Base-by-base conservation (phyloP, 1,140 invertebrate species). In the Lepidotrigona ventralis region DNA sequence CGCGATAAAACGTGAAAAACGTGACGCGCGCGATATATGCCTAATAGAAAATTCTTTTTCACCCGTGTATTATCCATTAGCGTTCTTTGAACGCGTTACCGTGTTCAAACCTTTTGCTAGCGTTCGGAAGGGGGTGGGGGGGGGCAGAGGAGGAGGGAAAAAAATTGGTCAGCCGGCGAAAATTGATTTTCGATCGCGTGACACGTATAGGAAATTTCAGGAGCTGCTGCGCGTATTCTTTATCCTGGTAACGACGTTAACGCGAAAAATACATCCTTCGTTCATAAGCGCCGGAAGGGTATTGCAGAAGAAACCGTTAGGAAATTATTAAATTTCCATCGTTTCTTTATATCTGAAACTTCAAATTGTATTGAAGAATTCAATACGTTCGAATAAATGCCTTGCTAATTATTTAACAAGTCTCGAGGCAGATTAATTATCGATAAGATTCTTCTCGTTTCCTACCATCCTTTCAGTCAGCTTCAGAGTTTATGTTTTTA, bases 31-130 rank as follows among this genome's bases (percentile, higher is more conserved):
- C 46, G 21, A 60, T 51, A 56, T 11, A 46, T 2, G 68, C 54
- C 39, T 81, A 72, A 81, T 74, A 74, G 71, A 81, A 74, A 33
- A 74, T 64, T 74, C 60, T 74, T 74, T 74, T 81, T 74, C 46
- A 26, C 56, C 4, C 39, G 60, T 21, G n/a, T 51, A 83, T 77
- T 60, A 78, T 39, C 74, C 73, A 60, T 77, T 77, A 77, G 19
- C 39, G 74, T 78, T 60, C 81, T 63, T 69, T 70, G 80, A 82
- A 46, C 73, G 14, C 23, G 73, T 29, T 60, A 60, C 23, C 19
- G 73, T 15, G 81, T 29, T 60, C 75, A 68, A 78, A 70, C 33
- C 81, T 51, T 82, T 83, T 63, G 46, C 19, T 23, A 6, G 15
- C 46, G 39, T 70, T 70, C 39, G 26, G 53, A 53, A 33, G 33